Evolutionary conservation across 2,113 vertebrate genomes (phyloP).

Genomic region (Vimba vimba): DNA sequence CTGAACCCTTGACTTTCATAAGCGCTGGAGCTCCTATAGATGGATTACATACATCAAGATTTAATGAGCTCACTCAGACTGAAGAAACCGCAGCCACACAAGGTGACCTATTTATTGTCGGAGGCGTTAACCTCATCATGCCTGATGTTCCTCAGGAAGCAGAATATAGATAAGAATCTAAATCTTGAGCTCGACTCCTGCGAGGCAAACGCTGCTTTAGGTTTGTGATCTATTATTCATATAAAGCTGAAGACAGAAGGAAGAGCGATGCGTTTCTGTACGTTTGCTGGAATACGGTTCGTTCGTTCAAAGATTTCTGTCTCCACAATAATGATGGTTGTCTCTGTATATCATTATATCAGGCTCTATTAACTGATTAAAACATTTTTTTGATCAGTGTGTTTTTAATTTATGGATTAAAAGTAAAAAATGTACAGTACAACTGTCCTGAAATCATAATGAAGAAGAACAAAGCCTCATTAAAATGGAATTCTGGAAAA

Average conservation of each 20-base stretch:
- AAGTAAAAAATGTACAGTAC: too few species aligned
- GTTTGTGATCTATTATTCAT: conserved; percentile 80
- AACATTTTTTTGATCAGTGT: too few species aligned
- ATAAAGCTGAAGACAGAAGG: conserved; percentile 56
- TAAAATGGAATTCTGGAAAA: too few species aligned
- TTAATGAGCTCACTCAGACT: conserved; percentile 32
- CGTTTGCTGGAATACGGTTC: too few species aligned
- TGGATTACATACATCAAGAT: conserved; percentile 27
- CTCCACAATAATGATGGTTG: too few species aligned
- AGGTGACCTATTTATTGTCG: conserved; percentile 36
- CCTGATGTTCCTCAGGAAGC: neutral
- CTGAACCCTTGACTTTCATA: neutral
- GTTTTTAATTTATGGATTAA: too few species aligned
- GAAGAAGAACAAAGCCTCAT: too few species aligned
- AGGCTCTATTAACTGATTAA: too few species aligned
- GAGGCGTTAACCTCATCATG: neutral
- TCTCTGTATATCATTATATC: too few species aligned
- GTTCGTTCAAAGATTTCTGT: too few species aligned
- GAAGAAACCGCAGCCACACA: neutral
- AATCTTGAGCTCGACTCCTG: conserved; percentile 60
- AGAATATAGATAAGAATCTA: neutral
- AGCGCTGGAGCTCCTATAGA: neutral
- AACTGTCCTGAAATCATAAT: too few species aligned
- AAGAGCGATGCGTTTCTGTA: too few species aligned
- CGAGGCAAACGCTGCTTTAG: conserved; percentile 65